These are phyloP conservation scores for Scomber colias DNA, from an alignment of 2,113 vertebrate genomes.

Conservation along the genomic window DNA sequence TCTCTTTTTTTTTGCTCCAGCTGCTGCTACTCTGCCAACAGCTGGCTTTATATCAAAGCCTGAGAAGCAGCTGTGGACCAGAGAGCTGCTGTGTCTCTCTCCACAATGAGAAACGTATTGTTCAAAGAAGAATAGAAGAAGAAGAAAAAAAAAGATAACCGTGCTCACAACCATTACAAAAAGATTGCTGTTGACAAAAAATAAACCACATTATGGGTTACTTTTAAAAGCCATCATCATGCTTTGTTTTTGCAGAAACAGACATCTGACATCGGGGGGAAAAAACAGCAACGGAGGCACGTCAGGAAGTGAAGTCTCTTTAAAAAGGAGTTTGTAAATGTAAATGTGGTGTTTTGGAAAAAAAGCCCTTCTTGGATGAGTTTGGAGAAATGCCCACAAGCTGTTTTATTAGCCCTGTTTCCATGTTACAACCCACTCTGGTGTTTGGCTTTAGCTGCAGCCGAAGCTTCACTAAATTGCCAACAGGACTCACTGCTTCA, in stretches of 20 bases:
- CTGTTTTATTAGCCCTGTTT: constrained; percentile 22
- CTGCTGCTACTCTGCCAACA: constrained; percentile 22
- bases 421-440: not conserved
- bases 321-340: not conserved
- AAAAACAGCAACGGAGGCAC: not conserved
- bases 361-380: constrained; percentile 1
- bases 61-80: constrained; percentile 18
- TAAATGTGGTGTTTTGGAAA: not conserved
- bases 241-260: constrained; percentile 6
- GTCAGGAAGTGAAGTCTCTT: not conserved
- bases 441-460: constrained; percentile 1
- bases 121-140: not conserved
- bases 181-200: constrained; percentile 19
- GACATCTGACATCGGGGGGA: not conserved
- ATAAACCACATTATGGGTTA: not conserved
- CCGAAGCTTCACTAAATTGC: constrained; percentile 7
- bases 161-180: not conserved
- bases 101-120: constrained; percentile 11
- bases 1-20: constrained; percentile 1
- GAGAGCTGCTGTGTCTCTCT: constrained; percentile 6
- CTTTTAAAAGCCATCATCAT: not conserved
- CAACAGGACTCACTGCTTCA: constrained; percentile 7
- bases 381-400: not conserved
- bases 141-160: constrained; percentile 20
- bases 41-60: constrained; percentile 17